A percentile compares a stretch with the other conserved stretches of the same genome.
phyloP scores from a whole-genome alignment of 2,113 vertebrate species.

The Paratilapia polleni region DNA sequence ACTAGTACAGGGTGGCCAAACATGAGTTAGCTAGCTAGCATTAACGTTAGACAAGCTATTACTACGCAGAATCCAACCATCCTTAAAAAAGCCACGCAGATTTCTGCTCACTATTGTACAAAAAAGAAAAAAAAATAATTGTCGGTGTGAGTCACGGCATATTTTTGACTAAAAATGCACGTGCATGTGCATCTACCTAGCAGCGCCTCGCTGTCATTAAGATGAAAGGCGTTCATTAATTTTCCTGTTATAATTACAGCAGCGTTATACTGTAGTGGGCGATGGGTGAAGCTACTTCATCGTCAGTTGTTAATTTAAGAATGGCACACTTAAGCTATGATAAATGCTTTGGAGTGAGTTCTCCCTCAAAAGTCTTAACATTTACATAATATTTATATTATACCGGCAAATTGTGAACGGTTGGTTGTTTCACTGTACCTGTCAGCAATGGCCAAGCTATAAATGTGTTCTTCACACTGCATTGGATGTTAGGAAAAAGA shows the following conservation, averaged over 20 bases:
- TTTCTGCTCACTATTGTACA: background rate
- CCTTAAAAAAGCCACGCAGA: background rate
- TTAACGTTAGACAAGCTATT: constrained; percentile 46
- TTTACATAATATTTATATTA: background rate
- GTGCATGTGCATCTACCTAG: background rate
- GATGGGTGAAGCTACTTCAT: background rate
- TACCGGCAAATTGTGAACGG: background rate
- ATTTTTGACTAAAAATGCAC: too few relatives aligned
- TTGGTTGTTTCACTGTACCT: background rate
- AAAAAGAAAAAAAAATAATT: background rate
- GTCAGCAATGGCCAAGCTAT: background rate
- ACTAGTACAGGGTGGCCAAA: constrained; percentile 36
- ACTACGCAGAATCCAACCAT: background rate
- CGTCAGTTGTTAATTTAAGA: background rate
- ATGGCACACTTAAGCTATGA: background rate
- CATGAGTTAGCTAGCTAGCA: constrained; percentile 68
- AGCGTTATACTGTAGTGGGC: background rate
- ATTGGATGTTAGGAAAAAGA: background rate
- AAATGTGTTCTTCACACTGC: background rate
- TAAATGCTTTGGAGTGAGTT: background rate
- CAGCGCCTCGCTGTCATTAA: background rate
- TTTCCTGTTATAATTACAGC: background rate
- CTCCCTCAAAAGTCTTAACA: background rate
- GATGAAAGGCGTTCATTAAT: background rate
- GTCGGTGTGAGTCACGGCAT: background rate